A percentile compares a stretch with the other conserved stretches of the same genome.
phyloP scores from a whole-genome alignment of 2,113 vertebrate genomes.

The Lipophrys pholis region DNA sequence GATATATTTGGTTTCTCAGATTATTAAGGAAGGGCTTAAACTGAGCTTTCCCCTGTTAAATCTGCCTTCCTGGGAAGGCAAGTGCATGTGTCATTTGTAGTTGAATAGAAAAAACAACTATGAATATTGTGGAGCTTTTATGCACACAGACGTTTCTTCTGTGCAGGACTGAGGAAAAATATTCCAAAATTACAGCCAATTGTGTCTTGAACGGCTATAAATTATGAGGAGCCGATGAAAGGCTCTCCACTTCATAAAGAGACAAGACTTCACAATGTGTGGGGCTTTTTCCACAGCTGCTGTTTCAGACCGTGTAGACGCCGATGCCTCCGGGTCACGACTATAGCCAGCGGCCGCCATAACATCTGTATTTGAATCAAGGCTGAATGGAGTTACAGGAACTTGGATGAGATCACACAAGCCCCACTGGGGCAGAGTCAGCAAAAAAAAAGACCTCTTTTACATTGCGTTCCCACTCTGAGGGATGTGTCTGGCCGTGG shows the following conservation, averaged over 20 bases:
- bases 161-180: neutral
- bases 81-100: neutral
- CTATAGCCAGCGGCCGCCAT: slow-evolving; percentile 24
- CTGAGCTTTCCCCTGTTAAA: slow-evolving; percentile 9
- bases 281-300: slow-evolving; percentile 2
- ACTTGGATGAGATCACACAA: slow-evolving; percentile 65
- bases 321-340: slow-evolving; percentile 38
- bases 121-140: neutral
- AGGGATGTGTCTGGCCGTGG: slow-evolving; percentile 49
- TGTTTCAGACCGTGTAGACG: slow-evolving; percentile 33
- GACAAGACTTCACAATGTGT: slow-evolving; percentile 10
- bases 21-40: no score
- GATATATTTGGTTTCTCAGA: neutral
- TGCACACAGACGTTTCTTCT: neutral
- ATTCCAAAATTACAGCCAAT: neutral
- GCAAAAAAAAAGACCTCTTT: slow-evolving; percentile 58
- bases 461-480: slow-evolving; percentile 62
- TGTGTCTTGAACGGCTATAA: neutral
- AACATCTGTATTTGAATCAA: slow-evolving; percentile 37
- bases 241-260: neutral
- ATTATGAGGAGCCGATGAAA: neutral
- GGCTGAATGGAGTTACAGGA: slow-evolving; percentile 41
- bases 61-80: slow-evolving; percentile 35
- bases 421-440: slow-evolving; percentile 61
- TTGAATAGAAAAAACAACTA: neutral